Base-by-base conservation (phyloP, 2,113 vertebrate species). In the Anser brachyrhynchus region DNA sequence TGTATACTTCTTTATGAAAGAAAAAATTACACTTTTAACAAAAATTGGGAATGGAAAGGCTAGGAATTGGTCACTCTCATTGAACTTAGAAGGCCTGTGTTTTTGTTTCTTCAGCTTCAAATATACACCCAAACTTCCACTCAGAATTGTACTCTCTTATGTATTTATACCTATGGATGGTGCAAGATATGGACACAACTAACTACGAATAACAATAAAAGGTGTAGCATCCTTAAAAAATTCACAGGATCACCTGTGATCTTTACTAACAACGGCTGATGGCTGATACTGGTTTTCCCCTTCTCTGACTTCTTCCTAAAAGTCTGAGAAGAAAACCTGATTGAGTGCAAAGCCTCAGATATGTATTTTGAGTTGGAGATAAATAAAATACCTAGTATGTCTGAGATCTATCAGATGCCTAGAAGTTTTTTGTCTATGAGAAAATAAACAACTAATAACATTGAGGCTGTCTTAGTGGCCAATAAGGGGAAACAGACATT, bases 191-290 rank as follows among this genome's bases (percentile, higher is more conserved):
- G 13, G 35, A 44, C 23, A 55, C 10, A 55, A 71, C 46, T 12
- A 3, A 39, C 58, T 58, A 44, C 31, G 10, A 79, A 43, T 35
- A 69, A 49, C n/a, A 52, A 10, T 54, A 46, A 59, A 80, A 46
- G 16, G 10, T 51, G 23, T 64, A 33, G 5, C 23, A 76, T 81
- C 33, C 25, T 66, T 59, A 58, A 31, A 39, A 72, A 79, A 28
- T 5, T 33, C 0, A 0, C 20, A 46, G 17, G 8, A 58, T 13
- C 67, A 35, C 6, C 28, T 69, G 22, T n/a, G 8, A 18, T 41
- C 17, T 29, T 65, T 15, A 65, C 62, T 39, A 65, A 29, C 18
- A 52, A 10, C 21, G 49, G 25, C 17, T 71, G 62, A 64, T 39
- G 16, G 61, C 28, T n/a, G 17, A 65, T 65, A 28, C 9, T 37